phyloP scores from a whole-genome alignment of 2,888 invertebrate species.

The Xestia rhomboidea region DNA sequence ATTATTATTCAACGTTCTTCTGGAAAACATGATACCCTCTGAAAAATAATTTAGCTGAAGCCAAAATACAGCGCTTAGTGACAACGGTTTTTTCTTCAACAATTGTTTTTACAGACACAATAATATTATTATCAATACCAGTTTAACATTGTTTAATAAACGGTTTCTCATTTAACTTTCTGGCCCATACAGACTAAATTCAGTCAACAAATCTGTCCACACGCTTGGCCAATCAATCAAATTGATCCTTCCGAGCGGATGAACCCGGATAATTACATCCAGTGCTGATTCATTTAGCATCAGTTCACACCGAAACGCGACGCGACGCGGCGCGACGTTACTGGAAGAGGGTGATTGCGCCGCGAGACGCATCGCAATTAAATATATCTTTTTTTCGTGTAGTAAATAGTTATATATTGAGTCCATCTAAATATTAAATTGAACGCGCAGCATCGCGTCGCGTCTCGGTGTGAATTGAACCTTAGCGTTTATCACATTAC shows the following conservation, averaged over 20 bases:
- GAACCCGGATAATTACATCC: slow-evolving; percentile 38
- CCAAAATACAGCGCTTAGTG: neutral
- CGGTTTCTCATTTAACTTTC: neutral
- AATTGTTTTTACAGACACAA: neutral
- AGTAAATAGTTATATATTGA: too few relatives aligned
- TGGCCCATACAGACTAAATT: neutral
- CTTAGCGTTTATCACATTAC: slow-evolving; percentile 29
- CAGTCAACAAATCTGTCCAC: slow-evolving; percentile 27
- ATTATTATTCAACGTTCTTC: neutral
- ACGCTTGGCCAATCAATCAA: slow-evolving; percentile 37
- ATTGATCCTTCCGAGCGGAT: slow-evolving; percentile 34
- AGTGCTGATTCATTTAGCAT: neutral
- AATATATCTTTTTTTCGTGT: too few relatives aligned
- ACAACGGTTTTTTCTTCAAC: neutral
- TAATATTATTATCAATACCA: neutral
- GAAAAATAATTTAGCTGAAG: neutral
- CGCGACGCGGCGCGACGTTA: too few relatives aligned
- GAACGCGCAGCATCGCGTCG: too few relatives aligned
- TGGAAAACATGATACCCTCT: neutral
- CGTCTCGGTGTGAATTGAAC: too few relatives aligned
- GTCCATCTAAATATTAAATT: too few relatives aligned
- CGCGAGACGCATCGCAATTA: too few relatives aligned
- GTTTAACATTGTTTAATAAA: neutral
- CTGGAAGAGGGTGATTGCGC: too few relatives aligned
- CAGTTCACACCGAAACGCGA: too few relatives aligned